These are phyloP conservation scores for Bhutanitis thaidina DNA, from an alignment of 2,888 invertebrate species.

Conservation along the genomic window DNA sequence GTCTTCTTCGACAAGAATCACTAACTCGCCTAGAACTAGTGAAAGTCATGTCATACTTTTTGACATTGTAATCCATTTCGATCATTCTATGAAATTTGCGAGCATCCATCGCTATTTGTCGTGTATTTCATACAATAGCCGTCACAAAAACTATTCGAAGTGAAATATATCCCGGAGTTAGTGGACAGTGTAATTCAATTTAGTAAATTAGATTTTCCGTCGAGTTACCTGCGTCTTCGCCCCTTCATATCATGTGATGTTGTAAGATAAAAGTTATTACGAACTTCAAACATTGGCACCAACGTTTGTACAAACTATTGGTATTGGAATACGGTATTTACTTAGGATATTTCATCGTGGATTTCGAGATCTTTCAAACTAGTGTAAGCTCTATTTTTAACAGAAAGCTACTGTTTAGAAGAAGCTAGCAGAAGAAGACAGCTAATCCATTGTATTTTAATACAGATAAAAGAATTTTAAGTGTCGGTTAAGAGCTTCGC, in stretches of 20 bases:
- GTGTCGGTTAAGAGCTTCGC: no score
- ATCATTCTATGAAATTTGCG: constrained; percentile 23
- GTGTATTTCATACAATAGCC: constrained; percentile 41
- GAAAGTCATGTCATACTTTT: not conserved
- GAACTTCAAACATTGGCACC: constrained; percentile 38
- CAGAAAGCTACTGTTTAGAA: no score
- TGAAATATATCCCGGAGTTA: constrained; percentile 50
- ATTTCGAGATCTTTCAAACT: no score
- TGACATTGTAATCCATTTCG: constrained; percentile 13
- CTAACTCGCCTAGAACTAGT: no score
- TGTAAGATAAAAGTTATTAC: constrained; percentile 36
- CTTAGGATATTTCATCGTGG: no score
- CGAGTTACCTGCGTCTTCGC: constrained; percentile 69
- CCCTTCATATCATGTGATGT: constrained; percentile 43
- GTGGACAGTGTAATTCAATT: constrained; percentile 75
- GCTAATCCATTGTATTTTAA: no score
- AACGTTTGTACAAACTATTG: constrained; percentile 29
- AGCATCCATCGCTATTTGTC: constrained; percentile 22
- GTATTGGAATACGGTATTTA: no score
- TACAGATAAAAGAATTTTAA: no score
- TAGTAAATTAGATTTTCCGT: constrained; percentile 72
- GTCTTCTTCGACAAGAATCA: no score
- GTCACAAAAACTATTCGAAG: constrained; percentile 31
- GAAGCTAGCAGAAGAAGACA: no score
- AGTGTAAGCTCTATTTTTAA: no score